These are phyloP conservation scores for Drosophila takahashii DNA, from an alignment of 1,140 invertebrate genomes.

Conservation along the genomic window DNA sequence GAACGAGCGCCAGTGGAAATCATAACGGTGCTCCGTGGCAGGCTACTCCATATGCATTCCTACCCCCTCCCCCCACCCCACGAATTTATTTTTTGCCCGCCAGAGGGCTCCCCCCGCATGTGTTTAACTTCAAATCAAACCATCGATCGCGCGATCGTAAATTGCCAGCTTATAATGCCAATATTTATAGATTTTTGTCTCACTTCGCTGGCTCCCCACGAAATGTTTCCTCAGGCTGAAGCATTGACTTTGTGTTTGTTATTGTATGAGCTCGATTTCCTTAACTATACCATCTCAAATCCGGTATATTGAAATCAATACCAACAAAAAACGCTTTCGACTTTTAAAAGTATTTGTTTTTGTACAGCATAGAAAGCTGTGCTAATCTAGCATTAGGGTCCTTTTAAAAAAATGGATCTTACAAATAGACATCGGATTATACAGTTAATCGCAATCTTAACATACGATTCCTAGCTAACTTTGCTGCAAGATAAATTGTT, in stretches of 20 bases:
- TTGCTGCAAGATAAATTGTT: no score
- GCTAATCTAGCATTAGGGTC: no score
- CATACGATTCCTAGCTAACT: no score
- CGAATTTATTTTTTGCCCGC: slow-evolving; percentile 2
- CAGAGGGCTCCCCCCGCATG: slow-evolving; percentile 39
- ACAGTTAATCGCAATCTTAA: no score
- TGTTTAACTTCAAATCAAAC: slow-evolving; percentile 65
- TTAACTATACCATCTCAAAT: background rate
- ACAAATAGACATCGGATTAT: no score
- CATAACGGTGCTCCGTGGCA: slow-evolving; percentile 62
- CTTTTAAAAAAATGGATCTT: no score
- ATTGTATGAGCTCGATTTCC: background rate
- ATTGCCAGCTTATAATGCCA: slow-evolving; percentile 65
- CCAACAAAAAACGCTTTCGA: no score
- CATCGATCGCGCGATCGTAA: slow-evolving; percentile 68
- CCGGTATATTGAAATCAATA: no score
- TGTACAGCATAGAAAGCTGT: no score
- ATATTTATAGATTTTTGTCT: slow-evolving; percentile 60
- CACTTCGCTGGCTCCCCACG: slow-evolving; percentile 1
- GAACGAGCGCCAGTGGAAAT: slow-evolving; percentile 46
- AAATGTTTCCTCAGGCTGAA: background rate
- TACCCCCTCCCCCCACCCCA: background rate
- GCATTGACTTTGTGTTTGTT: background rate
- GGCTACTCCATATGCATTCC: slow-evolving; percentile 42
- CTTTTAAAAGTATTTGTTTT: no score